Evolutionary conservation across 2,113 vertebrate species (phyloP), one percentile per base, ranked within the genome.

Genomic region (Hirundichthys speculiger): DNA sequence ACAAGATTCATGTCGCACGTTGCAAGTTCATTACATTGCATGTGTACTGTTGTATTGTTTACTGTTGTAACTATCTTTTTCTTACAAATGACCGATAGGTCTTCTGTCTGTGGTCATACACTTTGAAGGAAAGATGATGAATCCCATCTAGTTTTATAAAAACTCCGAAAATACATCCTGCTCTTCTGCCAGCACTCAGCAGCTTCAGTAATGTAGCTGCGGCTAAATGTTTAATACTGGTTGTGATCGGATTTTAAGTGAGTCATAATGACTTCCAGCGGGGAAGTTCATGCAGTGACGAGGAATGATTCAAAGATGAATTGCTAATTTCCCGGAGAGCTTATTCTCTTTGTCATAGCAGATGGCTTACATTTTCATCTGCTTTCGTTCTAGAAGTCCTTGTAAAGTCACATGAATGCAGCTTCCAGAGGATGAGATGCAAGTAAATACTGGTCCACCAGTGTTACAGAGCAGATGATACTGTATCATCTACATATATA

Each of bases 321-420:
- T 70, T 75, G 68, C 63, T 45, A 18, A 22, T 70, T 69, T 80
- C 58, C 47, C 65, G 49, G 14, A 70, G 8, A 0, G 54, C 16
- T 21, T 0, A 42, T 5, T 19, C 18, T 2, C 24, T 15, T 9
- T 13, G 0, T 34, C n/a, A n/a, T 3, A 27, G 22, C 24, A 13
- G 13, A 41, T 24, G 14, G 20, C 34, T 47, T 14, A 2, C 2
- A 20, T 25, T 27, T 42, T 58, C 14, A 2, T n/a, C n/a, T 38
- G 14, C 48, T 11, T 2, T 1, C 7, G 18, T 19, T 14, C 24
- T 19, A 52, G 42, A 46, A 19, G n/a, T n/a, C 15, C 3, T 0
- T 12, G 4, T 19, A 2, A 42, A n/a, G 5, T 40, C 18, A 15
- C 19, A 40, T 21, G 9, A 20, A 24, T 10, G 18, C 14, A 21